Conservation (phyloP, 2,888 invertebrate species). For the Harpalus rufipes region DNA sequence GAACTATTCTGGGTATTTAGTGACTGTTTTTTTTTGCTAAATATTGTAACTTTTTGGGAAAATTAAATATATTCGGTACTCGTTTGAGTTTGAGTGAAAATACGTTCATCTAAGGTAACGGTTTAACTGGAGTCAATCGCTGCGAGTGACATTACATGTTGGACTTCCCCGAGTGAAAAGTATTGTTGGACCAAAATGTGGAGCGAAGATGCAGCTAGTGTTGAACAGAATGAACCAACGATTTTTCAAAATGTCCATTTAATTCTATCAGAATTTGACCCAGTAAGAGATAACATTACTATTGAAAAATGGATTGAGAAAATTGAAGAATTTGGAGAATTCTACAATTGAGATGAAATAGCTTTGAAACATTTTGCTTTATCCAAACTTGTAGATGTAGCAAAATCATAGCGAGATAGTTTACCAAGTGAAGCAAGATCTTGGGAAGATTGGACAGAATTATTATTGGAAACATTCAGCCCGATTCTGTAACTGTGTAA, state of each 20-base stretch:
- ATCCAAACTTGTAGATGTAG: background rate
- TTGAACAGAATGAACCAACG: background rate
- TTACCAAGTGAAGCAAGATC: background rate
- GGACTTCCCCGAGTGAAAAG: background rate
- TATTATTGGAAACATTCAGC: slow-evolving; percentile 42
- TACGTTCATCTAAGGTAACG: background rate
- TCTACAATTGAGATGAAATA: too few relatives aligned
- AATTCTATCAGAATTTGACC: slow-evolving; percentile 60
- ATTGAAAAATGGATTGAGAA: slow-evolving; percentile 1
- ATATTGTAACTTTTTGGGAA: background rate
- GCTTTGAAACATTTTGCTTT: slow-evolving; percentile 18
- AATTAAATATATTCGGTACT: background rate
- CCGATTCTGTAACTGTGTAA: too few relatives aligned
- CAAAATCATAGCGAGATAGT: background rate
- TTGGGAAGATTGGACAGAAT: slow-evolving; percentile 16
- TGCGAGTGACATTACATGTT: too few relatives aligned
- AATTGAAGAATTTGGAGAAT: too few relatives aligned
- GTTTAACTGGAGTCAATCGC: background rate
- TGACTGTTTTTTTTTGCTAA: background rate
- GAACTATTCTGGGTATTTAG: background rate
- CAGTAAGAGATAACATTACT: slow-evolving; percentile 31
- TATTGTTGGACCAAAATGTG: background rate
- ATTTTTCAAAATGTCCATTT: slow-evolving; percentile 40
- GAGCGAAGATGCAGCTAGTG: background rate
- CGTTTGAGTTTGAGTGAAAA: background rate